These are phyloP conservation scores for Alloscopus bannaensis DNA, from an alignment of 2,888 invertebrate species.

Conservation along the genomic window DNA sequence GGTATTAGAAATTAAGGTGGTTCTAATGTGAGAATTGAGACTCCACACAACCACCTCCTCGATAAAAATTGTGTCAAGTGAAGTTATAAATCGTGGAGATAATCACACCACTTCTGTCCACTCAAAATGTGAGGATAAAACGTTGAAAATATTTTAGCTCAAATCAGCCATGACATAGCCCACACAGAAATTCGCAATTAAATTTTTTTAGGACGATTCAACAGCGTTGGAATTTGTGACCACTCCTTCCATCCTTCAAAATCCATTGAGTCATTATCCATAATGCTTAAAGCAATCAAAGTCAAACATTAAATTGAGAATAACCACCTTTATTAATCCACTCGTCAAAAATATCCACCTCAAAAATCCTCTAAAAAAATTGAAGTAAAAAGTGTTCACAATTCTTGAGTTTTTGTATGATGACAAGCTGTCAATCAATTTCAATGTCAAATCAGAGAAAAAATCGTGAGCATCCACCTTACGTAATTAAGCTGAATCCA, in stretches of 20 bases:
- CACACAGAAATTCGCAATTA: slow-evolving; percentile 38
- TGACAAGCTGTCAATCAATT: slow-evolving; percentile 22
- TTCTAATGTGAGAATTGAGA: not conserved
- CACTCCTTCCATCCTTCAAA: not conserved
- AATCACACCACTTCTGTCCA: not conserved
- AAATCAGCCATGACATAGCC: too few species aligned
- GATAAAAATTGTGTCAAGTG: slow-evolving; percentile 61
- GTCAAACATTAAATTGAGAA: not conserved
- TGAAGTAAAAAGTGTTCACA: not conserved
- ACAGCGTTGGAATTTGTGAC: not conserved
- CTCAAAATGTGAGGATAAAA: too few species aligned
- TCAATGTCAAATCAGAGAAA: slow-evolving; percentile 19
- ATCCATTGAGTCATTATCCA: not conserved
- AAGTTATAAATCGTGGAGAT: not conserved
- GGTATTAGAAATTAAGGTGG: not conserved
- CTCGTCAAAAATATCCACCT: not conserved
- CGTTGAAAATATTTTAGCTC: too few species aligned
- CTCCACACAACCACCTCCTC: slow-evolving; percentile 3
- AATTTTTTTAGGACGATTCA: slow-evolving; percentile 4
- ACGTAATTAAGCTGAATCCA: slow-evolving; percentile 17
- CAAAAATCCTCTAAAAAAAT: not conserved
- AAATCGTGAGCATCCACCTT: slow-evolving; percentile 14
- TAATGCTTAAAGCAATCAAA: too few species aligned
- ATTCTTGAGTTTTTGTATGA: not conserved
- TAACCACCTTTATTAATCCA: not conserved